Evolutionary conservation across 2,113 vertebrate species (phyloP).

Genomic region (Rhinogobius similis): DNA sequence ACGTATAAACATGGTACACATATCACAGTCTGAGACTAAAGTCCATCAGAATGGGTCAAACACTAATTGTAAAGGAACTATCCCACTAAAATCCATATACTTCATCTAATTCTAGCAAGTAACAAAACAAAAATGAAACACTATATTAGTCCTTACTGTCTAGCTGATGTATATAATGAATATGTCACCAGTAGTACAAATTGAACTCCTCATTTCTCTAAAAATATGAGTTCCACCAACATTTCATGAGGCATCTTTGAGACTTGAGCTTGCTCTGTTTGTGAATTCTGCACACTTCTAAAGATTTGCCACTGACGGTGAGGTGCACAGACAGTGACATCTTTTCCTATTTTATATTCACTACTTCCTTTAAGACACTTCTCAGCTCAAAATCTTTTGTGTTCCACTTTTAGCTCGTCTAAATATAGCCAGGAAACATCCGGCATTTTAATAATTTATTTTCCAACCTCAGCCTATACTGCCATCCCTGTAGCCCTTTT

Average conservation of each 20-base stretch:
- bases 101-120: no score
- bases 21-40: no score
- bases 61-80: no score
- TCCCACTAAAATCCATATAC: no score
- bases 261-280: constrained; percentile 22
- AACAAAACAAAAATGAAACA: no score
- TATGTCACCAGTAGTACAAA: not conserved
- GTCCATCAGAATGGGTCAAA: no score
- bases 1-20: no score
- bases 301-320: constrained; percentile 39
- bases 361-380: constrained; percentile 39
- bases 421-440: constrained; percentile 65
- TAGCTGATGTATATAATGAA: not conserved
- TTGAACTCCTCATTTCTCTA: no score
- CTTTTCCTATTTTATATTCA: constrained; percentile 38
- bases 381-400: constrained; percentile 47
- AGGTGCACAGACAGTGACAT: constrained; percentile 40
- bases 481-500: constrained; percentile 44
- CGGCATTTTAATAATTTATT: constrained; percentile 66
- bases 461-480: constrained; percentile 34
- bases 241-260: not conserved
- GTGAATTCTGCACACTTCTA: constrained; percentile 22
- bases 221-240: no score
- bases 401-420: constrained; percentile 59
- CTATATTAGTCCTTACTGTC: no score